These are phyloP conservation scores for Coendou prehensilis DNA, from an alignment of 2,797 vertebrate species.

Conservation along the genomic window DNA sequence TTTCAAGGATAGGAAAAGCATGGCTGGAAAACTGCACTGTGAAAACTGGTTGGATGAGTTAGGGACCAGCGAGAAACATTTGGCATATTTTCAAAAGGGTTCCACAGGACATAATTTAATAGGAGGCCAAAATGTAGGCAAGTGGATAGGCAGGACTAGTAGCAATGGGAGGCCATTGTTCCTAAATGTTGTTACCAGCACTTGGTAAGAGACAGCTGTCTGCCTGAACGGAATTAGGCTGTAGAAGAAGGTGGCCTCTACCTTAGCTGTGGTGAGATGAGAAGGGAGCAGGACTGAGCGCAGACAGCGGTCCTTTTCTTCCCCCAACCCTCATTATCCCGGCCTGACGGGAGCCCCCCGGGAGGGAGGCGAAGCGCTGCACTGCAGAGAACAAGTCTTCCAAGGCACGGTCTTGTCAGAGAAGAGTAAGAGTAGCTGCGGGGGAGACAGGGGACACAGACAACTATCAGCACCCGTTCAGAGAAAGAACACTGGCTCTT, in stretches of 20 bases:
- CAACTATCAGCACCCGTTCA: not conserved
- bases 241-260: not conserved
- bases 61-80: not conserved
- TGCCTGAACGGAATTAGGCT: not conserved
- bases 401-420: not conserved
- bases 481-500: not conserved
- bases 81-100: not conserved
- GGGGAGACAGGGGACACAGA: not conserved
- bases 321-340: not conserved
- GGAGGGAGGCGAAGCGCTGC: not conserved
- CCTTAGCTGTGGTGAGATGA: not conserved
- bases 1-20: not conserved
- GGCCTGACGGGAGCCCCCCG: not conserved
- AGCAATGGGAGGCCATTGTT: not conserved
- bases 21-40: not conserved
- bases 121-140: not conserved
- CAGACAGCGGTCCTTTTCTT: not conserved
- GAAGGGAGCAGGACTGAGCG: not conserved
- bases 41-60: not conserved
- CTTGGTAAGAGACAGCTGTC: no score
- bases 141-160: not conserved
- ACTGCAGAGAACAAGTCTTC: not conserved
- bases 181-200: not conserved
- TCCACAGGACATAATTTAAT: not conserved
- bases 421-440: not conserved